Percentiles rank a stretch among this genome's conserved stretches.
Conservation (phyloP, 2,113 vertebrate genomes). For the Alethe castanea region DNA sequence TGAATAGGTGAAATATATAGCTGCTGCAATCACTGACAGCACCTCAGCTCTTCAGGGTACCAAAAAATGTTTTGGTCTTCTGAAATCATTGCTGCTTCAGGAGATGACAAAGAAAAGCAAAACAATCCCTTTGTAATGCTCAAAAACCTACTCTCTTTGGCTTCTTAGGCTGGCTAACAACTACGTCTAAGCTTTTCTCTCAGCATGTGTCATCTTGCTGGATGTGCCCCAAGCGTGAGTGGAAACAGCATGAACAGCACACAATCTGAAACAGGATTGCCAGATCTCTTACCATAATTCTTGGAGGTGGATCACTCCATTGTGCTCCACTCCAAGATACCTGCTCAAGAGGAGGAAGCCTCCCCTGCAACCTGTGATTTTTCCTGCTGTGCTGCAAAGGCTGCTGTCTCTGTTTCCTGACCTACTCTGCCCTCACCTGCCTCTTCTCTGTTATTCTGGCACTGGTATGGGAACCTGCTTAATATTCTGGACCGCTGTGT, state of each 20-base stretch:
- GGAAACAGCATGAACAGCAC: not conserved
- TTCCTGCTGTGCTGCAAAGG: not conserved
- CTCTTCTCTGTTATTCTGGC: not conserved
- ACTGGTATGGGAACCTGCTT: not conserved
- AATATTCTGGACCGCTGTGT: not conserved
- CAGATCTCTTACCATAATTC: not conserved
- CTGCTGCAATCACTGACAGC: not conserved
- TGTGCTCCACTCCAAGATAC: not conserved
- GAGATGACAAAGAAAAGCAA: not conserved
- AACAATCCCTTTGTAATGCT: not conserved
- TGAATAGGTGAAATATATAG: not conserved
- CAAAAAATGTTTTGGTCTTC: not conserved
- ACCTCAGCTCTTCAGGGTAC: not conserved
- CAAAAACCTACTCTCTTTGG: not conserved
- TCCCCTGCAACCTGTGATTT: not conserved
- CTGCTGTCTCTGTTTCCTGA: not conserved
- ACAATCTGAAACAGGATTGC: not conserved
- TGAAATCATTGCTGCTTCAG: not conserved
- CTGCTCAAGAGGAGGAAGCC: not conserved
- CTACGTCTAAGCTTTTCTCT: not conserved
- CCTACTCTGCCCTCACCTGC: not conserved
- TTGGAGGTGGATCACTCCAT: not conserved
- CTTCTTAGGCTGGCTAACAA: not conserved
- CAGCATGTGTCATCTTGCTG: constrained; percentile 5
- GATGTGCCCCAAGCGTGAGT: not conserved